These are phyloP conservation scores for Drosophila rellima DNA, from an alignment of 2,888 invertebrate species.

Conservation along the genomic window DNA sequence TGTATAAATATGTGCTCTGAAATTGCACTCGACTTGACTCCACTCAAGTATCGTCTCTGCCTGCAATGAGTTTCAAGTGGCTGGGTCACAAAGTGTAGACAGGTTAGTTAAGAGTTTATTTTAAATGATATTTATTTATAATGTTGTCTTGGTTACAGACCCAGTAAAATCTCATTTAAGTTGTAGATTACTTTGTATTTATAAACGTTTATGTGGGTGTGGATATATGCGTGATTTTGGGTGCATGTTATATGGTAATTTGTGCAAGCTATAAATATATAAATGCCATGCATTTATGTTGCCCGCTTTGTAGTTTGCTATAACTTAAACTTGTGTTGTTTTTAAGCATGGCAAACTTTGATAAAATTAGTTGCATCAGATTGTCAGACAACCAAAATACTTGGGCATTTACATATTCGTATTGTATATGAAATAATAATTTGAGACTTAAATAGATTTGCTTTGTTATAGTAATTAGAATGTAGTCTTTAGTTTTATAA, in stretches of 20 bases:
- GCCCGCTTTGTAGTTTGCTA: slow-evolving; percentile 21
- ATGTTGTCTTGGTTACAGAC: slow-evolving; percentile 58
- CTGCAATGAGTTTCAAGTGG: slow-evolving; percentile 49
- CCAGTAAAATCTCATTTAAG: slow-evolving; percentile 71
- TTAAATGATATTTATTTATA: slow-evolving; percentile 79
- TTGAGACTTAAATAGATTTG: slow-evolving; percentile 3
- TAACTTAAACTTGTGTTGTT: slow-evolving; percentile 44
- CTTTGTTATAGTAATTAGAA: background rate
- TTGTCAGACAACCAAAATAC: slow-evolving; percentile 21
- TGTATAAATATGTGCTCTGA: slow-evolving; percentile 25
- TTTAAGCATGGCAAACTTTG: slow-evolving; percentile 36
- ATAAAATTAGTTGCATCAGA: slow-evolving; percentile 53
- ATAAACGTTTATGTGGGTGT: slow-evolving; percentile 22
- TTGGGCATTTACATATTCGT: slow-evolving; percentile 24
- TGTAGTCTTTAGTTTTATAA: background rate
- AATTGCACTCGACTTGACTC: slow-evolving; percentile 72
- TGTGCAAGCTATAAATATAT: slow-evolving; percentile 40
- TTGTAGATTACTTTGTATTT: slow-evolving; percentile 72
- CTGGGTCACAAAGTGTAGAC: slow-evolving; percentile 71
- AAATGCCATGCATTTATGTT: slow-evolving; percentile 34
- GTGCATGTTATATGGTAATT: slow-evolving; percentile 39
- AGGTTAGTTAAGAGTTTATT: slow-evolving; percentile 80
- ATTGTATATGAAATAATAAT: background rate
- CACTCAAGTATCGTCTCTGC: slow-evolving; percentile 47
- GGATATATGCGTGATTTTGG: slow-evolving; percentile 14